phyloP scores from a whole-genome alignment of 2,113 vertebrate genomes.

The Cyprinodon variegatus region DNA sequence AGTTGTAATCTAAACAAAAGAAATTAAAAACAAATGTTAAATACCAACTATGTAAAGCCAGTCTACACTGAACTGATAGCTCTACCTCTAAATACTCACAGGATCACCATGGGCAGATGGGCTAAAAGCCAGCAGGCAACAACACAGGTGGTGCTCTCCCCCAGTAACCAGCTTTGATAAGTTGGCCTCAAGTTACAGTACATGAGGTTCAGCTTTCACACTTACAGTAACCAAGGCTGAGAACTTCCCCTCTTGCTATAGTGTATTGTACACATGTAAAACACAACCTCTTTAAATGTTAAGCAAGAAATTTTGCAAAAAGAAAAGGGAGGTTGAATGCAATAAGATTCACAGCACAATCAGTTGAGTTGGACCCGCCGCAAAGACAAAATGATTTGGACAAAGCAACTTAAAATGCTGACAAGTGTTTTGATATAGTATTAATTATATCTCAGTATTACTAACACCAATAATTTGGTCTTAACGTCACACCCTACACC shows the following conservation, averaged over 20 bases:
- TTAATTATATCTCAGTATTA: neutral
- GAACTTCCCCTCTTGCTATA: constrained; percentile 62
- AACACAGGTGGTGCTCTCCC: constrained; percentile 62
- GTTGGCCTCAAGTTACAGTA: constrained; percentile 53
- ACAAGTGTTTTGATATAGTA: neutral
- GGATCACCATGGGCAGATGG: constrained; percentile 41
- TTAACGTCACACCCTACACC: neutral
- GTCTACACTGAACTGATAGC: constrained; percentile 29
- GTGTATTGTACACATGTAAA: neutral
- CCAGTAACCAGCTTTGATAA: constrained; percentile 43
- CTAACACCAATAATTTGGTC: neutral
- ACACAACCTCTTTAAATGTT: constrained; percentile 15
- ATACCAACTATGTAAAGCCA: constrained; percentile 37
- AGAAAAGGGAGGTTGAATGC: neutral
- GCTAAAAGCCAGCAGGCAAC: constrained; percentile 57
- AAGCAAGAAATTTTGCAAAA: neutral
- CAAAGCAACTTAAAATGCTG: neutral
- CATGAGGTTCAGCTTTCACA: constrained; percentile 63
- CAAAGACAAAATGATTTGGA: neutral
- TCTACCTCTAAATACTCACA: constrained; percentile 56
- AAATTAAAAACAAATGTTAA: constrained; percentile 10
- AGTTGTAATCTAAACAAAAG: neutral
- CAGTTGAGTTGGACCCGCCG: too few relatives aligned
- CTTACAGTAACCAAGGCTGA: constrained; percentile 72
- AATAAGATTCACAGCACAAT: neutral